Base-by-base conservation (phyloP, 2,888 invertebrate genomes). In the Ormyrus pomaceus region DNA sequence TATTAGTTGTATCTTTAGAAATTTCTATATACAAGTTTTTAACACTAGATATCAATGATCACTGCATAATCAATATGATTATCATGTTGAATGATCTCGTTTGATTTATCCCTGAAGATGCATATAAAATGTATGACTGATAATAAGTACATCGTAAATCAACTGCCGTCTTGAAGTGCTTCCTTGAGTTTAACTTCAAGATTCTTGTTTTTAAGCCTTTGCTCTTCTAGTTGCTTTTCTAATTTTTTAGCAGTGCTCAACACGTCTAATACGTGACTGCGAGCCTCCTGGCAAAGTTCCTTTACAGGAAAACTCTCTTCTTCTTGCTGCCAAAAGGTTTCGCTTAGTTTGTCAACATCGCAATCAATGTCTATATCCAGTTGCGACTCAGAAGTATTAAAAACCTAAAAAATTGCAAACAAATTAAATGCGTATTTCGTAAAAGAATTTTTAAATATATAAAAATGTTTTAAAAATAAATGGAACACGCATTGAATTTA, bases 141-240 rank as follows among this genome's bases (percentile, higher is more conserved):
- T 58, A 53, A 55, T 34, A 61, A 59, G 11, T 61, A 71, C 59
- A 56, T n/a, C 8, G 59, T 46, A 5, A 51, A 76, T 80, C 80
- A 80, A 51, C 77, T 79, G 9, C 7, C 19, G 48, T 85, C 85
- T n/a, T 79, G 59, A 6, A 93, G 89, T 19, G 93, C 93, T 80
- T 90, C 85, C 86, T 87, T 89, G 53, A 93, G 85, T 84, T 91
- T 89, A 83, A 92, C 91, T 83, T 93, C 93, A 71, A 93, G 90
- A 83, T 91, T 90, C 62, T 91, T 83, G 56, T 91, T 92, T 84
- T 91, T 92, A 79, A 91, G 89, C 84, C 88, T 91, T 83, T 91
- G 92, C 83, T 91, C 88, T 78, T 92, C 91, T 69, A 93, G 88
- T 86, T 91, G 89, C 83, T 90, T 86, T 84, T 93, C 93, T 8